A percentile compares a stretch with the other conserved stretches of the same genome.
Evolutionary conservation across 2,888 invertebrate species (phyloP).

Genomic region (Andrena trimmerana): DNA sequence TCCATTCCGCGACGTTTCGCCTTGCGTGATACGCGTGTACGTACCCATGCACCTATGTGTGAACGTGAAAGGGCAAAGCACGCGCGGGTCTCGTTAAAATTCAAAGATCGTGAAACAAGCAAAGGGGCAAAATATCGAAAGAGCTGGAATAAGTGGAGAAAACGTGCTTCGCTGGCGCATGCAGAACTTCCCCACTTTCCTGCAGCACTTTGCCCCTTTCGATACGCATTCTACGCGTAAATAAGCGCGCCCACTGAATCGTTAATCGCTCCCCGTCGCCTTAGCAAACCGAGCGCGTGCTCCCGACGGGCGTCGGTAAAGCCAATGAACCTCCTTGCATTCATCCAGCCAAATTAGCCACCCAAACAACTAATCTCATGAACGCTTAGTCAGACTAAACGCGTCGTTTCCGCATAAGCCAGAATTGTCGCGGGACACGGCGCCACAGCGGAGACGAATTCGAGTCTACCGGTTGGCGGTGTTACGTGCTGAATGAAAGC

Average conservation of each 20-base stretch:
- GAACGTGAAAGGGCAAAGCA: background rate
- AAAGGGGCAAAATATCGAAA: slow-evolving; percentile 21
- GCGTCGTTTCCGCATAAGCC: slow-evolving; percentile 34
- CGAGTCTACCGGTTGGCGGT: slow-evolving; percentile 20
- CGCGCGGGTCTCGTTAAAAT: slow-evolving; percentile 40
- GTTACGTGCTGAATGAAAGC: slow-evolving; percentile 56
- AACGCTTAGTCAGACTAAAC: slow-evolving; percentile 36
- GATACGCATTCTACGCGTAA: slow-evolving; percentile 2
- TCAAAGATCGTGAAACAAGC: slow-evolving; percentile 44
- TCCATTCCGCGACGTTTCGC: background rate
- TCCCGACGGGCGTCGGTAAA: background rate
- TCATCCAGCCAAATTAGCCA: slow-evolving; percentile 36
- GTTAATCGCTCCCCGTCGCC: slow-evolving; percentile 5
- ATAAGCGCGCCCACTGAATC: slow-evolving; percentile 3
- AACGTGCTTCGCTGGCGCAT: slow-evolving; percentile 21
- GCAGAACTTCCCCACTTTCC: background rate
- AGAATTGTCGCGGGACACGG: slow-evolving; percentile 33
- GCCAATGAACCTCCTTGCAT: background rate
- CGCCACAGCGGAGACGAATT: slow-evolving; percentile 39
- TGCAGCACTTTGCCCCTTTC: slow-evolving; percentile 4
- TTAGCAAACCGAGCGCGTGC: background rate
- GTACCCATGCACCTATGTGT: background rate
- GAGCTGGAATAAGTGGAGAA: slow-evolving; percentile 18
- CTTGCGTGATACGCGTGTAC: background rate
- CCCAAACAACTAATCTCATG: slow-evolving; percentile 46